These are phyloP conservation scores for Cassiopea andromeda DNA, from an alignment of 30 jellyfish, hydroid and myxozoan genomes.

Conservation along the genomic window DNA sequence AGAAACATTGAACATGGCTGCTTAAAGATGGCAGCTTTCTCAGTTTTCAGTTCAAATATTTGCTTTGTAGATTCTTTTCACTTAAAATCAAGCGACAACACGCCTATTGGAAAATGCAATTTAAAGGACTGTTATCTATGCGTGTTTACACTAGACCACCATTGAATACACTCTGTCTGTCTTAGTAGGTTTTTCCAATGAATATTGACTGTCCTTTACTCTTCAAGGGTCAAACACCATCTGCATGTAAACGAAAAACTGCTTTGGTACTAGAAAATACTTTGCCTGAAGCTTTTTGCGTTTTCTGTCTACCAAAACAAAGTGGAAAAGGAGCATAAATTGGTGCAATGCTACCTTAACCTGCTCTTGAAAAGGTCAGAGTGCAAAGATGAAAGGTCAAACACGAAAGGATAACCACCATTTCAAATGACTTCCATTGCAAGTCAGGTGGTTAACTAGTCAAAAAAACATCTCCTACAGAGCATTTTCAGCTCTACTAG, in stretches of 20 bases:
- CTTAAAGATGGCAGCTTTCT: neutral
- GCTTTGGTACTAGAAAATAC: too few species aligned
- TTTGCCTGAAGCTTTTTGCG: too few species aligned
- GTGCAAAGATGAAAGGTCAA: too few species aligned
- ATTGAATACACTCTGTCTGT: neutral
- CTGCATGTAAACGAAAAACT: neutral
- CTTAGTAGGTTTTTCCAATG: neutral
- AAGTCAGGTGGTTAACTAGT: too few species aligned
- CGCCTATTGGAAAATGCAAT: slow-evolving; percentile 7
- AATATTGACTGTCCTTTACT: neutral
- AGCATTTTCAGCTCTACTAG: too few species aligned
- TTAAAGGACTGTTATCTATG: neutral
- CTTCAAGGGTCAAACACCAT: neutral
- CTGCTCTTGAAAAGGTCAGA: too few species aligned
- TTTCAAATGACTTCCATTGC: too few species aligned
- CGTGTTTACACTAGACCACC: slow-evolving; percentile 5
- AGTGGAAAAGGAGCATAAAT: too few species aligned
- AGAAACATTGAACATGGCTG: neutral
- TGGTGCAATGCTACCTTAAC: too few species aligned
- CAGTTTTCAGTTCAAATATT: neutral
- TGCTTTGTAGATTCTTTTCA: slow-evolving; percentile 1
- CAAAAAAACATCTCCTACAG: too few species aligned
- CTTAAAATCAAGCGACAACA: neutral
- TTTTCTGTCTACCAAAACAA: too few species aligned
- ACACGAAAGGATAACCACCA: too few species aligned